Conservation (phyloP, 2,888 invertebrate genomes). For the Chloromyia formosa region DNA sequence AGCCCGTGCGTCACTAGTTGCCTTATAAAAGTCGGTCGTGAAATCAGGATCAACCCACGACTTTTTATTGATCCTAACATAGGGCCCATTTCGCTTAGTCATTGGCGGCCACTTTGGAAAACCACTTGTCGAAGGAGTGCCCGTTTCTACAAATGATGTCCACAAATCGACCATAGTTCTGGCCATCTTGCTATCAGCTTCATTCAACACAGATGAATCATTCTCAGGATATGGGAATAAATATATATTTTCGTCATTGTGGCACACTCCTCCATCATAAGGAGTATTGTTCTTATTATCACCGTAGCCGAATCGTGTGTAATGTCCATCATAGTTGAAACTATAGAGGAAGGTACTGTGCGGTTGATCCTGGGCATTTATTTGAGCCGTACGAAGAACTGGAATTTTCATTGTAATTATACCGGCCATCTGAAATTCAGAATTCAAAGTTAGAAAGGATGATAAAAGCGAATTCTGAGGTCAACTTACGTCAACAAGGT, state of each 20-base stretch:
- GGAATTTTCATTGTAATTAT: slow-evolving; percentile 45
- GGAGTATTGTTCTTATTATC: slow-evolving; percentile 33
- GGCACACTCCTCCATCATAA: slow-evolving; percentile 64
- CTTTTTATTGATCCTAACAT: slow-evolving; percentile 32
- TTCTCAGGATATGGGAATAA: slow-evolving; percentile 65
- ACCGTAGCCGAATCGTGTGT: slow-evolving; percentile 47
- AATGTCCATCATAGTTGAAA: slow-evolving; percentile 45
- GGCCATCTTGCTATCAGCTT: slow-evolving; percentile 60
- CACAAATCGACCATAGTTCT: slow-evolving; percentile 63
- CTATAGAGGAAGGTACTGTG: slow-evolving; percentile 42
- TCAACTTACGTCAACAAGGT: slow-evolving; percentile 45
- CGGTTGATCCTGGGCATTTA: slow-evolving; percentile 19
- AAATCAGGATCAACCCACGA: slow-evolving; percentile 35
- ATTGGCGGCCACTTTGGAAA: slow-evolving; percentile 34
- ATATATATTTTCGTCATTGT: slow-evolving; percentile 70
- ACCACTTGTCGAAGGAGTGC: slow-evolving; percentile 52
- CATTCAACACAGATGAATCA: slow-evolving; percentile 57
- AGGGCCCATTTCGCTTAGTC: slow-evolving; percentile 35
- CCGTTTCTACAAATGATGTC: slow-evolving; percentile 60
- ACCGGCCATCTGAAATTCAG: slow-evolving; percentile 44
- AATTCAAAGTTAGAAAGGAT: not conserved
- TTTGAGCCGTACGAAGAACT: slow-evolving; percentile 20
- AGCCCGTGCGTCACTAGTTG: slow-evolving; percentile 12
- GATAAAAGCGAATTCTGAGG: not conserved
- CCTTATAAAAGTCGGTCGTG: slow-evolving; percentile 39